Base-by-base conservation (phyloP, 2,797 vertebrate species). In the Sebastes steindachneri region DNA sequence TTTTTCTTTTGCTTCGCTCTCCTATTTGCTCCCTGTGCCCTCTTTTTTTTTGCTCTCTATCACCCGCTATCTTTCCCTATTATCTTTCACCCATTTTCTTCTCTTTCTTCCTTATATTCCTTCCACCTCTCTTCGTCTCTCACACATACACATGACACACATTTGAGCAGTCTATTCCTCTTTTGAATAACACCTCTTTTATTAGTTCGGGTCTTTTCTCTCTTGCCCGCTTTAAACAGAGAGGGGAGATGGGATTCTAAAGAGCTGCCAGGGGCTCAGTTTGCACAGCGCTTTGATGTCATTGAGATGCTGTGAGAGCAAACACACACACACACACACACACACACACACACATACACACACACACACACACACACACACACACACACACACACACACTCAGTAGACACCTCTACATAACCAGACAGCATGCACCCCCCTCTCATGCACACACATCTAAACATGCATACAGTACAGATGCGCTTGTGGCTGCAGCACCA, bases 211-310 rank as follows among this genome's bases (percentile, higher is more conserved):
- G 90, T 92, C 86, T 93, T 92, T 90, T 91, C 92, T 93, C 89
- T 89, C 87, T 85, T 89, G 87, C 86, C 83, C 67, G 89, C 92
- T 93, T 94, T 92, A 94, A 90, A 94, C 92, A 92, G 90, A 92
- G 87, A 91, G 86, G 88, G 94, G 88, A 92, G 93, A 94, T 92
- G 93, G 93, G 90, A 92, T 91, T 94, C 90, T 89, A 92, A 96
- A 95, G 92, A 94, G 94, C 93, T 94, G 95, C 94, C 95, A 94
- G 90, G 92, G 95, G 95, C 94, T 95, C 93, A 93, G 92, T 95
- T 95, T 95, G 94, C 92, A 93, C 90, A 93, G 81, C 7, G 71
- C 94, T 96, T 96, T 96, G 95, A 96, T 95, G 95, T 95, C 94
- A 93, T 90, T 90, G 92, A 95, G 93, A 93, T 94, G 92, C 94